Conservation (phyloP, 2,113 vertebrate species). For the Notechis scutatus region DNA sequence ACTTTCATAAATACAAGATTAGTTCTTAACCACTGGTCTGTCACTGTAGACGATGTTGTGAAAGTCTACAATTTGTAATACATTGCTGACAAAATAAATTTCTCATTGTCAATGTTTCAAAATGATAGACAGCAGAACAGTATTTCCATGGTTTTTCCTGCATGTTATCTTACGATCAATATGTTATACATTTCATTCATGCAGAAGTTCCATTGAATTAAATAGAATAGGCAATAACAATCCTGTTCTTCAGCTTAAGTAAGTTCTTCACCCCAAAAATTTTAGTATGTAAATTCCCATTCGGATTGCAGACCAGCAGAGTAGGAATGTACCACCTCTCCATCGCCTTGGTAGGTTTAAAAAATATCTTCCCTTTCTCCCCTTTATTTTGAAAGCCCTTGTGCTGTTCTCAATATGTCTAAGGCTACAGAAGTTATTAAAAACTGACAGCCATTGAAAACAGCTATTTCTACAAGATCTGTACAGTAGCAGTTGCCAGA, state of each 20-base stretch:
- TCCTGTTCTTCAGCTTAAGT: background rate
- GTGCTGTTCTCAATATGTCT: background rate
- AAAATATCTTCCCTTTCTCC: background rate
- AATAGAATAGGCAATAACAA: background rate
- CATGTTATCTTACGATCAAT: background rate
- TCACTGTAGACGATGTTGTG: constrained; percentile 37
- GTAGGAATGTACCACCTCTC: background rate
- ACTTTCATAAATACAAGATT: constrained; percentile 26
- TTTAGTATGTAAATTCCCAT: background rate
- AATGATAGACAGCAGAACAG: background rate
- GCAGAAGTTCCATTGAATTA: background rate
- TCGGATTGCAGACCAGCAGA: background rate
- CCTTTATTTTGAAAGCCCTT: background rate
- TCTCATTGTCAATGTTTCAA: constrained; percentile 32
- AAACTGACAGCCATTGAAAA: background rate
- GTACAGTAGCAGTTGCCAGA: background rate
- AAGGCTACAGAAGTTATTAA: background rate
- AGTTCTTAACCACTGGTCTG: constrained; percentile 46
- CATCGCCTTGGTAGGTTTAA: background rate
- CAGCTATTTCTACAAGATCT: background rate
- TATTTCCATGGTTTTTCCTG: background rate
- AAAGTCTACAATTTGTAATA: constrained; percentile 46
- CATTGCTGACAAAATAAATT: constrained; percentile 18
- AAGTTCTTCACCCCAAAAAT: background rate
- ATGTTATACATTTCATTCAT: background rate